Evolutionary conservation across 2,888 invertebrate genomes (phyloP), one percentile per base, ranked within the genome.

Genomic region (Hemistola chrysoprasaria): DNA sequence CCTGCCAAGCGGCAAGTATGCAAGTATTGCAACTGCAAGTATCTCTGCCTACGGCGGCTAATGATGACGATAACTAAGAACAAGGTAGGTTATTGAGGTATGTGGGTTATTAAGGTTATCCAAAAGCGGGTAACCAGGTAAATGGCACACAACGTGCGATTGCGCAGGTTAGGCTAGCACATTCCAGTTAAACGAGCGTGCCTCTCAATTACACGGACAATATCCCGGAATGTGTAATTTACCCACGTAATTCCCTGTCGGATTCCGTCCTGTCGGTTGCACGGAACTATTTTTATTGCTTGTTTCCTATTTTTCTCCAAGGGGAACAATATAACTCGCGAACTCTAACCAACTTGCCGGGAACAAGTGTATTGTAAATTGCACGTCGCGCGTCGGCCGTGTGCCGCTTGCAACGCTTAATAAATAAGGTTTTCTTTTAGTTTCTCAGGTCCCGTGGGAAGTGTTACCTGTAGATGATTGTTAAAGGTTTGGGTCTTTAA

Each of bases 171-270:
- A 35, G 10, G 29, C 44, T 36, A 40, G 40, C 64, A 59, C 65
- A 60, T 73, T 71, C 67, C 55, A 36, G 62, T 61, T 69, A 70
- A 72, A 71, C 66, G 70, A 64, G 64, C 62, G 64, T 72, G 73
- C 69, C 70, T 68, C 75, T 74, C 80, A 81, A 83, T 83, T 83
- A 86, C 73, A 65, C 69, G 67, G 65, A 71, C 77, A 76, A 79
- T 84, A 80, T 78, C 71, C 81, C 62, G 85, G 87, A 87, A 87
- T 86, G 84, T 84, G 78, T 86, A 84, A 87, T 86, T 86, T 86
- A 81, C 82, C 84, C 87, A 87, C 88, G 87, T 87, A 84, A 87
- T 87, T 85, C 77, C 76, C 71, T 16, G 16, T 64, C 65, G 84
- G 84, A 84, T 86, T 87, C 76, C 66, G 78, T 81, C 82, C 81